Conservation (phyloP, 1,140 invertebrate genomes). For the Harlomillsia oculata region DNA sequence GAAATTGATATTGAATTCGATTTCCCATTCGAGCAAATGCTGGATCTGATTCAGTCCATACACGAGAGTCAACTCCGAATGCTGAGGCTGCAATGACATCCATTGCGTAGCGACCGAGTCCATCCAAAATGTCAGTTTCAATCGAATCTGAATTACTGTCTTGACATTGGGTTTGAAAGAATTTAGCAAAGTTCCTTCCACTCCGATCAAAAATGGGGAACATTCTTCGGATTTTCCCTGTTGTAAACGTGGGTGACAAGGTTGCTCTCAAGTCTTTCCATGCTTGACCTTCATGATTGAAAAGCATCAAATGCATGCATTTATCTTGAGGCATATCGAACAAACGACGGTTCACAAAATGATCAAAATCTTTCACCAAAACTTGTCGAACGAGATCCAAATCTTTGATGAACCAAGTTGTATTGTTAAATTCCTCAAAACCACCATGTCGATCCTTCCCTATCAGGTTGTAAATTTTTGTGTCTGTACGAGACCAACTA, state of each 20-base stretch:
- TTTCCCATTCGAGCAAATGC: constrained; percentile 24
- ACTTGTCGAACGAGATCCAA: background rate
- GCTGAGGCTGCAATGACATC: constrained; percentile 45
- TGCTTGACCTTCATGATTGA: background rate
- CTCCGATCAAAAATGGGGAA: constrained; percentile 4
- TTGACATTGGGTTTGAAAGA: background rate
- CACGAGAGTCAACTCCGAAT: constrained; percentile 42
- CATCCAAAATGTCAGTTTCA: constrained; percentile 15
- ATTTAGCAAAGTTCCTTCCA: constrained; percentile 1
- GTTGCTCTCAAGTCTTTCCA: constrained; percentile 16
- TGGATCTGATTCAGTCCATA: constrained; percentile 30
- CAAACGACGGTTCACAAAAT: constrained; percentile 1
- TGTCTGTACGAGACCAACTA: too few relatives aligned
- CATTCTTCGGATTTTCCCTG: constrained; percentile 21
- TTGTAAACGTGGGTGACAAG: constrained; percentile 17
- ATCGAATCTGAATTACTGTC: background rate
- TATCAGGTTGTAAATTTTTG: too few relatives aligned
- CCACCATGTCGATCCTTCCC: too few relatives aligned
- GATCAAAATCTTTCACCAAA: constrained; percentile 13
- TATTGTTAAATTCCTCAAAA: too few relatives aligned
- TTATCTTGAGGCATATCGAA: background rate
- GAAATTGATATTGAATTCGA: background rate
- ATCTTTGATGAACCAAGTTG: background rate
- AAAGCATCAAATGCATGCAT: background rate
- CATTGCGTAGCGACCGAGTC: constrained; percentile 41